Evolutionary conservation across 1,140 invertebrate species (phyloP).

Genomic region (Magallana gigas): DNA sequence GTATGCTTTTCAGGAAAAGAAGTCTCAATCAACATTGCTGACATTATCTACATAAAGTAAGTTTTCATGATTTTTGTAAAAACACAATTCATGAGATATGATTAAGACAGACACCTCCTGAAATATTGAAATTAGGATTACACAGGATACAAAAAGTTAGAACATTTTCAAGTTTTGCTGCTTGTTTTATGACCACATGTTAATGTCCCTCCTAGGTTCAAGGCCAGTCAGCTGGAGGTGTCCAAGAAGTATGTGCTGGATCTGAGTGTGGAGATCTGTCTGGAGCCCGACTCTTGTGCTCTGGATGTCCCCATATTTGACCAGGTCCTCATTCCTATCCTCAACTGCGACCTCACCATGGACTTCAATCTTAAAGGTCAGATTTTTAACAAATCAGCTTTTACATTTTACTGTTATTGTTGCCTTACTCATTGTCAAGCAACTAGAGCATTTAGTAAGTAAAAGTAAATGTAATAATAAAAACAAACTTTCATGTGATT

Average conservation of each 20-base stretch:
- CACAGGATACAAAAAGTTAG: too few relatives aligned
- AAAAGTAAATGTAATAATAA: too few relatives aligned
- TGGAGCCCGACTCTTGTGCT: conserved; percentile 28
- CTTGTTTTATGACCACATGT: too few relatives aligned
- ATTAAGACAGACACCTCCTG: too few relatives aligned
- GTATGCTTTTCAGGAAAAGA: neutral
- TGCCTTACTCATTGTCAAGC: too few relatives aligned
- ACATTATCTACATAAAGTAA: conserved; percentile 34
- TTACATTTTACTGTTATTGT: too few relatives aligned
- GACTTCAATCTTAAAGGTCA: conserved; percentile 8
- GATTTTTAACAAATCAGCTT: too few relatives aligned
- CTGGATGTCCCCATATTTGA: conserved; percentile 21
- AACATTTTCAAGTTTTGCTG: too few relatives aligned
- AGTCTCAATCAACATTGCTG: conserved; percentile 4
- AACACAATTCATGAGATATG: too few relatives aligned
- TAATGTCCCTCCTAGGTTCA: neutral
- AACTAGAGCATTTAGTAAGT: too few relatives aligned
- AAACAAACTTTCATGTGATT: too few relatives aligned
- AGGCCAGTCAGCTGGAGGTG: neutral
- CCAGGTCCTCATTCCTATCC: conserved; percentile 12
- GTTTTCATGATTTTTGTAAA: neutral
- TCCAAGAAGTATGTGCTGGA: conserved; percentile 35
- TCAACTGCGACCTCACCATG: conserved; percentile 30
- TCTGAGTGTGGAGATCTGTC: neutral
- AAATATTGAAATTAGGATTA: too few relatives aligned